A percentile compares a stretch with the other conserved stretches of the same genome.
Evolutionary conservation across 2,888 invertebrate species (phyloP).

Genomic region (Galerucella pusilla): DNA sequence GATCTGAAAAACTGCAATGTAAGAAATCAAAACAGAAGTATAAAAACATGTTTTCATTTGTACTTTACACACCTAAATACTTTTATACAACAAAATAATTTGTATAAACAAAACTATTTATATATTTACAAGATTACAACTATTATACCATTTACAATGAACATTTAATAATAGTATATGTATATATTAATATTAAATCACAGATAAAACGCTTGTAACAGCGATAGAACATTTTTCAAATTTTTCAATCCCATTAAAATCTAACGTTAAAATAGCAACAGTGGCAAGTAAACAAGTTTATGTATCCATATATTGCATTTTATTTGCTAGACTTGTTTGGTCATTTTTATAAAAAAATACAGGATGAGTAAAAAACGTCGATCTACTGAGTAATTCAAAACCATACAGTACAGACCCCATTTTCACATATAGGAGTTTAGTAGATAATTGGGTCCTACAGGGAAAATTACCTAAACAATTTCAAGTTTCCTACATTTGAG

Average conservation of each 20-base stretch:
- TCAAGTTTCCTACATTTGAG: too few relatives aligned
- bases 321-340: not conserved
- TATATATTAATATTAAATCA: conserved; percentile 19
- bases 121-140: conserved; percentile 10
- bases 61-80: conserved; percentile 19
- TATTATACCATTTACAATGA: conserved; percentile 16
- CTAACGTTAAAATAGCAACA: not conserved
- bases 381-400: not conserved
- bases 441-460: too few relatives aligned
- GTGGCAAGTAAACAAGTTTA: conserved; percentile 4
- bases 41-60: conserved; percentile 7
- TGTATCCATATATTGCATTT: not conserved
- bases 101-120: conserved; percentile 24
- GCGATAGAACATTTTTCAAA: conserved; percentile 12
- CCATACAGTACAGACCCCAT: too few relatives aligned
- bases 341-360: not conserved
- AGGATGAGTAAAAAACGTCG: not conserved
- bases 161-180: conserved; percentile 13
- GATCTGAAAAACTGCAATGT: conserved; percentile 3
- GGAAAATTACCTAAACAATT: too few relatives aligned
- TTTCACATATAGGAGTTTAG: too few relatives aligned
- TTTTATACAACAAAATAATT: conserved; percentile 7
- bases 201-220: conserved; percentile 30
- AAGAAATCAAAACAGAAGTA: not conserved
- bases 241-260: not conserved